Base-by-base conservation (phyloP, 2,797 vertebrate species). In the Silurus lanzhouensis region DNA sequence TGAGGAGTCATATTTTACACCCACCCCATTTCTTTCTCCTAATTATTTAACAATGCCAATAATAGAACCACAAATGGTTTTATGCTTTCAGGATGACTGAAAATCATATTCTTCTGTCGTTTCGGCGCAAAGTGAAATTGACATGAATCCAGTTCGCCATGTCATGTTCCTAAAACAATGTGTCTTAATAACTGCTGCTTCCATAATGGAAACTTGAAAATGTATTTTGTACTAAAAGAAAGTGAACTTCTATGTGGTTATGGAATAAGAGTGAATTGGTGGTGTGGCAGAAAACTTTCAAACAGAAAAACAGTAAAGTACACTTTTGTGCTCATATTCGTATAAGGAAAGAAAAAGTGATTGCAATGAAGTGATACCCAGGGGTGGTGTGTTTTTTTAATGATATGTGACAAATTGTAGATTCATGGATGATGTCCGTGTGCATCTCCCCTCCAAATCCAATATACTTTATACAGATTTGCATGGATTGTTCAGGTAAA, bases 21-120 rank as follows among this genome's bases (percentile, higher is more conserved):
- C 89, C 87, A 85, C 64, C 27, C 90, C 57, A 86, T 82, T 89
- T 83, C 90, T 90, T 85, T 89, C 90, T 90, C 9, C 57, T 71
- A 80, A 81, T 82, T 77, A 84, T 88, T 91, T 88, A 79, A 87
- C 85, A 81, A 2, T 90, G 83, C 85, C 86, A 83, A 88, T 91
- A 88, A 87, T 57, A 76, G 72, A 66, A 89, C 71, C 84, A 86
- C 63, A 66, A 44, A 76, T 31, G 67, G 86, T 67, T 48, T 46
- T 82, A 48, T 57, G 75, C 68, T 71, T 38, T 52, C 55, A 64
- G 67, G 76, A 77, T 60, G 63, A 74, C 31, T 63, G 64, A 57
- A 75, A 70, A 82, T 71, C 83, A 82, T 77, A 90, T 82, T 86
- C 31, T 61, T 68, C 72, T 79, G 52, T 75, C 71, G 14, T 58